Conservation (phyloP, 2,888 invertebrate genomes). For the Vesta saturnalis region DNA sequence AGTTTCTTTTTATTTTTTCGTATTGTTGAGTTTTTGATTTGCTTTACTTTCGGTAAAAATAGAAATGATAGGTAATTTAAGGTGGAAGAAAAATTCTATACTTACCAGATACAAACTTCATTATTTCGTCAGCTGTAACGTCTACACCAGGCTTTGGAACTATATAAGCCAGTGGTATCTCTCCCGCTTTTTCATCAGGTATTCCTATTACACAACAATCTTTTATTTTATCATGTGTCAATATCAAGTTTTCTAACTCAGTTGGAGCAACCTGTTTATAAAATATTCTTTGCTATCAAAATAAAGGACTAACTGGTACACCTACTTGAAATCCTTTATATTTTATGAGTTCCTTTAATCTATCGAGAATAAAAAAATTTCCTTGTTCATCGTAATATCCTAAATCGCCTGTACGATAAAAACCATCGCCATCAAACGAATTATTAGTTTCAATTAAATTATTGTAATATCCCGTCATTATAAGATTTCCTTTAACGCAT, state of each 20-base stretch:
- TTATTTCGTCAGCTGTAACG: slow-evolving; percentile 61
- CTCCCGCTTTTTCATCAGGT: slow-evolving; percentile 78
- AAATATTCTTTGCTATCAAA: too few species aligned
- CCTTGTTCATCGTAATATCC: slow-evolving; percentile 80
- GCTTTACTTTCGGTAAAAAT: too few species aligned
- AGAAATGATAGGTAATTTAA: too few species aligned
- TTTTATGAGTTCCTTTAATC: slow-evolving; percentile 88
- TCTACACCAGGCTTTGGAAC: slow-evolving; percentile 68
- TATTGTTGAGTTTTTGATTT: too few species aligned
- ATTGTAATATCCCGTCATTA: slow-evolving; percentile 76
- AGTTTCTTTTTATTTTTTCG: too few species aligned
- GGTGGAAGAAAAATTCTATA: too few species aligned
- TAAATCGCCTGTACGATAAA: slow-evolving; percentile 80
- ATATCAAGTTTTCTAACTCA: slow-evolving; percentile 82
- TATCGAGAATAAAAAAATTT: slow-evolving; percentile 80
- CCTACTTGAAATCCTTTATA: slow-evolving; percentile 82
- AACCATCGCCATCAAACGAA: slow-evolving; percentile 76
- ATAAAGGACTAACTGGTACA: neutral
- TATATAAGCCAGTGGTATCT: slow-evolving; percentile 80
- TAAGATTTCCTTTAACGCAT: slow-evolving; percentile 76
- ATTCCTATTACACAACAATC: slow-evolving; percentile 87
- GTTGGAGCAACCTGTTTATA: slow-evolving; percentile 86
- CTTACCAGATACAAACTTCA: slow-evolving; percentile 62
- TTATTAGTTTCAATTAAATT: slow-evolving; percentile 70
- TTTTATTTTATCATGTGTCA: slow-evolving; percentile 74